A percentile compares a stretch with the other conserved stretches of the same genome.
Conservation (phyloP, 2,888 invertebrate species). For the Hydriomena furcata region DNA sequence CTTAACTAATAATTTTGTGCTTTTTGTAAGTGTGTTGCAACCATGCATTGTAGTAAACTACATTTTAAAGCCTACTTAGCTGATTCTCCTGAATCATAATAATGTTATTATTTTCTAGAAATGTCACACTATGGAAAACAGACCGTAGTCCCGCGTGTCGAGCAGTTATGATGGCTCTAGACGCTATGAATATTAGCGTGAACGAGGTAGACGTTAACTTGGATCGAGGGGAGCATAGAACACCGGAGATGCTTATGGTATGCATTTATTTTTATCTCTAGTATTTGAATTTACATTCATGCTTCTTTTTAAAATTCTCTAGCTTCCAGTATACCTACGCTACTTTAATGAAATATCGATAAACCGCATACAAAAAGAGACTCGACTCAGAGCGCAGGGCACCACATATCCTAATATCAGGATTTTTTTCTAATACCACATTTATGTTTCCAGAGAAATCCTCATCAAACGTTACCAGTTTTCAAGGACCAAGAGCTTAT, state of each 20-base stretch:
- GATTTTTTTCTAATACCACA: not conserved
- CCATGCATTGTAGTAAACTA: too few species aligned
- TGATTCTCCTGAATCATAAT: too few species aligned
- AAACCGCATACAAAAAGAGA: too few species aligned
- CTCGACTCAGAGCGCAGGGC: too few species aligned
- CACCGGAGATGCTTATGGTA: constrained; percentile 50
- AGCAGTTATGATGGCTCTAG: constrained; percentile 68
- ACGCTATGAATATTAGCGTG: constrained; percentile 62
- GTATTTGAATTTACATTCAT: too few species aligned
- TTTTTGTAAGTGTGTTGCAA: too few species aligned
- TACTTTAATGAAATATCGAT: too few species aligned
- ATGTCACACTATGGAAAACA: constrained; percentile 60
- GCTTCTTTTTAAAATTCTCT: too few species aligned
- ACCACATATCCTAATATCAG: too few species aligned
- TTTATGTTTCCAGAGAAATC: constrained; percentile 80
- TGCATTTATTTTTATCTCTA: not conserved
- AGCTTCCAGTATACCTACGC: too few species aligned
- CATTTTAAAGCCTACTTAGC: too few species aligned
- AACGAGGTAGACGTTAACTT: constrained; percentile 64
- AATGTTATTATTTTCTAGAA: constrained; percentile 13
- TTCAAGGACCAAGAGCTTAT: constrained; percentile 84
- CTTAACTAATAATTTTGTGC: not conserved
- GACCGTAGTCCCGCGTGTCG: constrained; percentile 68
- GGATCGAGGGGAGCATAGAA: constrained; percentile 59
- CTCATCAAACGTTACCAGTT: constrained; percentile 85